phyloP scores from a whole-genome alignment of 2,113 vertebrate genomes.

The Rhipidura dahli region DNA sequence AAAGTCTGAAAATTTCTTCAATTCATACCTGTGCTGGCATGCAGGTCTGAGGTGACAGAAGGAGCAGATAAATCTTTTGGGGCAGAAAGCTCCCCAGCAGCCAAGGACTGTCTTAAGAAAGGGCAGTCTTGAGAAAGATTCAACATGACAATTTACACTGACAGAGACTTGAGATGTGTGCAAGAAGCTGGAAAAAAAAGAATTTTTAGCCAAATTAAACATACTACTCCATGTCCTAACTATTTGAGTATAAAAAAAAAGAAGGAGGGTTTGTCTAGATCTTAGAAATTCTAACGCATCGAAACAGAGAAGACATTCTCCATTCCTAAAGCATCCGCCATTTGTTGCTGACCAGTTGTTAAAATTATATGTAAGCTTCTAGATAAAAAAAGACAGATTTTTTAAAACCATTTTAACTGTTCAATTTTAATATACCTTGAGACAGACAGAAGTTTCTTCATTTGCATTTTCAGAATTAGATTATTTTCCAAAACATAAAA shows the following conservation, averaged over 20 bases:
- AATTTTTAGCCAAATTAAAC: neutral
- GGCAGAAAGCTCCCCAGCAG: neutral
- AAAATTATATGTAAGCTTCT: neutral
- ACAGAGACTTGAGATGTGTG: neutral
- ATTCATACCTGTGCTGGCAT: neutral
- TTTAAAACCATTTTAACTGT: neutral
- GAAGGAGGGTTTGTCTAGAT: neutral
- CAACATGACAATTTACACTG: neutral
- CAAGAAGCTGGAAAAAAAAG: neutral
- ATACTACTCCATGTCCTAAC: neutral
- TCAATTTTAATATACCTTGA: neutral
- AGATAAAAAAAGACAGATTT: neutral
- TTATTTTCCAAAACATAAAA: neutral
- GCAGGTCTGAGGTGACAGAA: neutral
- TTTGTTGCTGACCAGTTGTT: neutral
- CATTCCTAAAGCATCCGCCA: neutral
- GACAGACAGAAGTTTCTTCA: neutral
- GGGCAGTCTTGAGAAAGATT: neutral
- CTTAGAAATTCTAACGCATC: neutral
- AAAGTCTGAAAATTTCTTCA: conserved; percentile 11
- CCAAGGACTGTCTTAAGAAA: neutral
- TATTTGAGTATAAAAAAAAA: neutral
- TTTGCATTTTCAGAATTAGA: neutral
- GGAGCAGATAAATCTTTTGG: neutral
- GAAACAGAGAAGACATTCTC: neutral